Base-by-base conservation (phyloP, 2,113 vertebrate species). In the Myotis lucifugus region DNA sequence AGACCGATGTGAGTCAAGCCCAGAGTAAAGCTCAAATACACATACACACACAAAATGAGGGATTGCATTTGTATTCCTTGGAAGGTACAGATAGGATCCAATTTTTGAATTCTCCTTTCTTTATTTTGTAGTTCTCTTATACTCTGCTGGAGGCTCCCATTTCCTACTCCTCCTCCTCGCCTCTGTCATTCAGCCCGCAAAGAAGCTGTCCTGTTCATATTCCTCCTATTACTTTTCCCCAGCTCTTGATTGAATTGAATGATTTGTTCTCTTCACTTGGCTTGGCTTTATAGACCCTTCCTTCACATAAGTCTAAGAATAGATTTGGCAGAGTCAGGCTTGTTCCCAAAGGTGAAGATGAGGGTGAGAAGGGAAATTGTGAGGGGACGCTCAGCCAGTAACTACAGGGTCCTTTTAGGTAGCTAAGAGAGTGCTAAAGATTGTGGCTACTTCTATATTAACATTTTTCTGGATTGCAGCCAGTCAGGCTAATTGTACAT, bases 391-490 rank as follows among this genome's bases (percentile, higher is more conserved):
- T 84, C 64, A 52, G 56, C 10, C 23, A 21, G 34, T 27, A 76
- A 13, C 27, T 15, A n/a, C 17, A 54, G 78, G 14, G 17, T 11
- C 34, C 3, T 66, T 37, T 23, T 18, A 12, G 46, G 19, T 2
- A 81, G 9, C n/a, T 81, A 50, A 54, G 7, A 56, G 37, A 85
- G 9, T 34, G 13, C 21, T 40, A 15, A 85, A 56, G 18, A 29
- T 27, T 15, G 11, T n/a, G 34, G 34, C 8, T 54, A 56, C 4
- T n/a, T 95, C 40, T 15, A 7, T 17, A n/a, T 50, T 54, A 90
- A 48, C 3, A 34, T 61, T 56, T 61, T 86, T 88, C 69, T 89
- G 37, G 32, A 48, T 70, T 92, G 95, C 77, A 32, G 29, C 73
- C 42, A 46, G 27, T 74, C 27, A 74, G 73, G 42, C 73, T 48